Conservation (phyloP, 2,888 invertebrate species). For the Drosophila helvetica region DNA sequence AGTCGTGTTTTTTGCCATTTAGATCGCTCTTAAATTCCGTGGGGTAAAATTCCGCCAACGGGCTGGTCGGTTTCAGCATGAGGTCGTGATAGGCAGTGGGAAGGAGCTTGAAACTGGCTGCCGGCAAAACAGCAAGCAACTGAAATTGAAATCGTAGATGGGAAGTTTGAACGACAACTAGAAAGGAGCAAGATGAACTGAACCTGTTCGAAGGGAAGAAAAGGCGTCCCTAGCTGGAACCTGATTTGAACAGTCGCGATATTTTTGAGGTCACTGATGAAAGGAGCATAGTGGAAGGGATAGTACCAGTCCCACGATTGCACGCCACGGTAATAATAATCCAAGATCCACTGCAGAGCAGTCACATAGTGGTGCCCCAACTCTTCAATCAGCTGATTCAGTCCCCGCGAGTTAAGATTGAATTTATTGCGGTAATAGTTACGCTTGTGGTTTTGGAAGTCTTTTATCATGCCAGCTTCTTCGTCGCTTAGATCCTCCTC, state of each 20-base stretch:
- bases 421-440: conserved; percentile 97
- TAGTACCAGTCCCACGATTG: conserved; percentile 99
- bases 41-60: conserved; percentile 96
- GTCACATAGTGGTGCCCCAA: conserved; percentile 87
- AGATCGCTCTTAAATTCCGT: conserved; percentile 95
- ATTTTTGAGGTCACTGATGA: conserved; percentile 95
- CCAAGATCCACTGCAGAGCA: conserved; percentile 98
- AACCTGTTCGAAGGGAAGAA: conserved; percentile 95
- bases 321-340: conserved; percentile 98
- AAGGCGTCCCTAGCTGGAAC: conserved; percentile 94
- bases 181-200: conserved; percentile 80
- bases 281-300: conserved; percentile 98
- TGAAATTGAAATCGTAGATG: conserved; percentile 79
- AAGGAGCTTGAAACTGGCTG: conserved; percentile 91
- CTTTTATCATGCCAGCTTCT: conserved; percentile 87
- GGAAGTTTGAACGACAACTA: not conserved
- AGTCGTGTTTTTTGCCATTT: conserved; percentile 97
- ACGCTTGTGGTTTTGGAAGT: conserved; percentile 93
- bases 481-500: conserved; percentile 81
- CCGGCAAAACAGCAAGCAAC: conserved; percentile 93
- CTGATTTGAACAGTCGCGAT: conserved; percentile 91
- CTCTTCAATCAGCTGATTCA: conserved; percentile 40
- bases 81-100: conserved; percentile 91
- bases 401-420: conserved; percentile 82
- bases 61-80: conserved; percentile 89